Evolutionary conservation across 2,888 invertebrate species (phyloP).

Genomic region (Capitulum mitella): DNA sequence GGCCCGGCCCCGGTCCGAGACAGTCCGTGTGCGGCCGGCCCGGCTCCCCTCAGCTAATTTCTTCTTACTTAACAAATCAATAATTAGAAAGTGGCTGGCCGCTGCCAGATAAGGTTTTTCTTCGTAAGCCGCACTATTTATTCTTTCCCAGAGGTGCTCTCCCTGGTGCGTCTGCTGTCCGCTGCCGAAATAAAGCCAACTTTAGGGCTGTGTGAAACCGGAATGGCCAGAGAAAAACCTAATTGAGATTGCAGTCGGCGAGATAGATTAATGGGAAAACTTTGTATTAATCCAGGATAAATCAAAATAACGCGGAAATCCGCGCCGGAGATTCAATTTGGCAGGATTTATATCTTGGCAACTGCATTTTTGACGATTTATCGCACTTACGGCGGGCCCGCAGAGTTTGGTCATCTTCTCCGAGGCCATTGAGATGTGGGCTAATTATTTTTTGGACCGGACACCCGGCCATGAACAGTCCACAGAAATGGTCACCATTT

Average conservation of each 20-base stretch:
- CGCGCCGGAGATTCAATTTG: slow-evolving; percentile 21
- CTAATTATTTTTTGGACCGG: background rate
- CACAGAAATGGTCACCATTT: background rate
- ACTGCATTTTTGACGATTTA: slow-evolving; percentile 20
- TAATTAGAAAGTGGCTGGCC: background rate
- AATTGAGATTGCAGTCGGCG: slow-evolving; percentile 23
- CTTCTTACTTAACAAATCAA: slow-evolving; percentile 20
- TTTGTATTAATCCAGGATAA: slow-evolving; percentile 23
- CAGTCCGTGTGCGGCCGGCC: background rate
- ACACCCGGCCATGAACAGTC: background rate
- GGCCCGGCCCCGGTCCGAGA: too few species aligned
- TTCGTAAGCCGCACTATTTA: background rate
- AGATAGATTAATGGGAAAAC: slow-evolving; percentile 25
- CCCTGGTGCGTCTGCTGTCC: background rate
- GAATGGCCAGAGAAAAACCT: slow-evolving; percentile 12
- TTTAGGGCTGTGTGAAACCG: background rate
- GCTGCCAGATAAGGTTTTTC: background rate
- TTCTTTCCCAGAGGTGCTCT: background rate
- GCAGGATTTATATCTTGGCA: background rate
- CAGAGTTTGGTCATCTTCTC: background rate
- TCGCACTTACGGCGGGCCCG: background rate
- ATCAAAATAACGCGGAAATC: slow-evolving; percentile 21
- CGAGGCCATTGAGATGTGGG: background rate
- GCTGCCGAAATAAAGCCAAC: background rate
- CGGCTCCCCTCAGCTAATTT: slow-evolving; percentile 1